Conservation (phyloP, 2,113 vertebrate species). For the Scytalopus superciliaris region DNA sequence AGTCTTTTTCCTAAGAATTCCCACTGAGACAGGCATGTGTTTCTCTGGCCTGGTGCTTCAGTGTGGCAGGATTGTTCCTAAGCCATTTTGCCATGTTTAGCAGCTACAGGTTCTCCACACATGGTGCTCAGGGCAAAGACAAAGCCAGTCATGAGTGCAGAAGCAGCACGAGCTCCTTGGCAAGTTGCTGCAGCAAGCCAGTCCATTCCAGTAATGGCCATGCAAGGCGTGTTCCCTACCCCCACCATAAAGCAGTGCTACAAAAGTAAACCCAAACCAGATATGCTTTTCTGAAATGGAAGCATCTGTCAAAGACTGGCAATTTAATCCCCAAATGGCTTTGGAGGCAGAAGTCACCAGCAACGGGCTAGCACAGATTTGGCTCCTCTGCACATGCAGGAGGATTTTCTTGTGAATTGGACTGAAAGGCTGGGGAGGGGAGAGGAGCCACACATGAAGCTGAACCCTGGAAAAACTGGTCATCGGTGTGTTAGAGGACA, state of each 20-base stretch:
- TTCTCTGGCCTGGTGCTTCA: background rate
- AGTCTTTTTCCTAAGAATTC: background rate
- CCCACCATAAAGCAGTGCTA: background rate
- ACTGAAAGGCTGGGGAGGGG: background rate
- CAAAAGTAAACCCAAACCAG: background rate
- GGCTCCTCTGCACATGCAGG: background rate
- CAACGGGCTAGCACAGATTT: fast-evolving
- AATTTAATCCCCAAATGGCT: background rate
- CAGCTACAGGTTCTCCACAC: background rate
- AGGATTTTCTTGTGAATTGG: background rate
- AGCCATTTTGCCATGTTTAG: background rate
- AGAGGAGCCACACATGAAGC: background rate
- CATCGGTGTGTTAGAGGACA: background rate
- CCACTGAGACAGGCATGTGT: background rate
- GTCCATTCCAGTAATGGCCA: background rate
- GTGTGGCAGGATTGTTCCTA: background rate
- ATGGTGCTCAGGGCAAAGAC: background rate
- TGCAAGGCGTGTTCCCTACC: background rate
- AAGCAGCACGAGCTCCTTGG: background rate
- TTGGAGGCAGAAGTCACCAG: background rate
- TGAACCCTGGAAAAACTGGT: background rate
- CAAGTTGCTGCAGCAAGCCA: background rate
- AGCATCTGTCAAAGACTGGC: fast-evolving
- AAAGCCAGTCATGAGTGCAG: background rate
- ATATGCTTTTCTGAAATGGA: background rate